phyloP scores from a whole-genome alignment of 2,797 vertebrate species.

The Denticeps clupeoides region DNA sequence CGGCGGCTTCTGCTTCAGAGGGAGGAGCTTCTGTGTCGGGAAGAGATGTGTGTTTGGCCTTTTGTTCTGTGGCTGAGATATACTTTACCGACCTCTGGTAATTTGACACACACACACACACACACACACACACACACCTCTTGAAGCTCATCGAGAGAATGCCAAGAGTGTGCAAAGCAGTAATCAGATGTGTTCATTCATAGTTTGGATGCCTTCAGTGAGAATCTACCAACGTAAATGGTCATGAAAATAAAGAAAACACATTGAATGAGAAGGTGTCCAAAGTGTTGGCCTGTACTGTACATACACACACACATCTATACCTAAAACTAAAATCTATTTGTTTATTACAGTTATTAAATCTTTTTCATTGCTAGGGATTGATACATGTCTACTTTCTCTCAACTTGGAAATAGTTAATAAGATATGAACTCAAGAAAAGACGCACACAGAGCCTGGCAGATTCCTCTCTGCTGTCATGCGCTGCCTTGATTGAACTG shows the following conservation, averaged over 20 bases:
- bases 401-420: too few species aligned
- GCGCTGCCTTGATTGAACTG: background rate
- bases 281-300: too few species aligned
- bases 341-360: constrained; percentile 2
- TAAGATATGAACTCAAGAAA: too few species aligned
- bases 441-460: too few species aligned
- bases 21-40: background rate
- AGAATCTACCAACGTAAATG: too few species aligned
- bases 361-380: too few species aligned
- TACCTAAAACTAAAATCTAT: constrained; percentile 3
- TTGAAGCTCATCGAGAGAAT: too few species aligned
- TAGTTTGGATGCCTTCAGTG: background rate
- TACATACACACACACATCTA: background rate
- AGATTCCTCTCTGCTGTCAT: background rate
- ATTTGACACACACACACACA: constrained; percentile 4
- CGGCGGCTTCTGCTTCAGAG: constrained; percentile 29
- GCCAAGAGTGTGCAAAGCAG: too few species aligned
- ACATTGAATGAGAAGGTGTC: too few species aligned
- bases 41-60: constrained; percentile 63
- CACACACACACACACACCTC: background rate
- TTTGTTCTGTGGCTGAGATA: constrained; percentile 72
- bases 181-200: too few species aligned
- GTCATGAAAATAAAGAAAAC: too few species aligned
- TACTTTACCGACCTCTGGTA: constrained; percentile 77
- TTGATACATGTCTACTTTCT: too few species aligned